Base-by-base conservation (phyloP, 2,888 invertebrate genomes). In the Galeopsomyia nigrocyanea region DNA sequence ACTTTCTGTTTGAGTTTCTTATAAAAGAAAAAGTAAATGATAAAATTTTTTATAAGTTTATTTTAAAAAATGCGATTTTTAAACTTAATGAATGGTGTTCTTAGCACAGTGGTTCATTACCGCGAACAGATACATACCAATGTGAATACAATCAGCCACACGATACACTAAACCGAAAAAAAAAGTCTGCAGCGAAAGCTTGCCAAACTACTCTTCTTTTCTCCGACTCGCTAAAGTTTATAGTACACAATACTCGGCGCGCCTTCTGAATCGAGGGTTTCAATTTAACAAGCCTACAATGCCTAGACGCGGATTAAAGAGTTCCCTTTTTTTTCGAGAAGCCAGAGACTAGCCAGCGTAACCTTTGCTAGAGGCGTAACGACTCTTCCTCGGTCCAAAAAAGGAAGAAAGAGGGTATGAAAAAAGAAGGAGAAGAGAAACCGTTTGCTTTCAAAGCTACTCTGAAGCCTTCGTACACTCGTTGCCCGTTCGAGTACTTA, bases 281-380 rank as follows among this genome's bases (percentile, higher is more conserved):
- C 63, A 72, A 68, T 72, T 72, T 67, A 58, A 67, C 57, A 55
- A 50, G 56, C 61, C 50, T 55, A 66, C 61, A 72, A 63, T 67
- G 26, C n/a, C 49, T 39, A 71, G 71, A 60, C 39, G 22, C 47
- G 39, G 61, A 71, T 71, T 65, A 71, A 60, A 65, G 65, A 71
- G 65, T 70, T 64, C 26, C 22, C 46, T 10, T 13, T 7, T 7
- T 31, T 39, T 39, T 46, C 53, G 21, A 51, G 22, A 65, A 60
- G 60, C 39, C 53, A 26, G 46, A n/a, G 26, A 53, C 53, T 53
- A 14, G 10, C 50, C 13, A 10, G 39, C 39, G 39, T 31, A 31
- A 31, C 31, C 31, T 19, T 56, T 56, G 14, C 51, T 26, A 26
- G 0, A 22, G 47, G 69, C 65, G 49, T 65, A 71, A 71, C 60